Evolutionary conservation across 2,797 vertebrate genomes (phyloP), one percentile per base, ranked within the genome.

Genomic region (Bryconaethiops microstoma): DNA sequence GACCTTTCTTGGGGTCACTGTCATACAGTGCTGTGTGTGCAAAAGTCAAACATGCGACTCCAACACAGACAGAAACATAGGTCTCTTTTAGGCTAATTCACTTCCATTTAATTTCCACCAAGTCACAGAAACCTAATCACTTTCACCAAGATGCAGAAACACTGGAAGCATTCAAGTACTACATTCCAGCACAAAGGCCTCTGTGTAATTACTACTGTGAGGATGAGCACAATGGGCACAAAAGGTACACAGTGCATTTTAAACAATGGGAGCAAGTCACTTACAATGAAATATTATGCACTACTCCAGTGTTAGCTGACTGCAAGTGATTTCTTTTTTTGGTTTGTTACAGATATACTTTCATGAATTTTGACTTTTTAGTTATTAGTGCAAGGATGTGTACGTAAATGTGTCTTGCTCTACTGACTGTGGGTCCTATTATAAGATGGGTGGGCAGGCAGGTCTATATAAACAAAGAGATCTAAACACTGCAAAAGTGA

Each of bases 1-100:
- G 73, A 85, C 77, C 70, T 83, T 81, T 72, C 48, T 63, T 54
- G 67, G 83, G 82, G 79, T 87, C 82, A 80, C 54, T 57, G 74
- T 54, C 57, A 45, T 23, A 1, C 35, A 55, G 64, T 40, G 73
- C 55, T 71, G 29, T 12, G 74, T 74, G 19, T 73, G 71, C 52
- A 39, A 42, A 29, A 73, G 54, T 40, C 79, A 59, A 52, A 39
- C 62, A 45, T 40, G 7, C 40, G 35, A 10, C 62, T 29, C 21
- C 35, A 64, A 64, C 45, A 52, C 45, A 50, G 35, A 52, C 45
- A 52, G 39, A 68, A 72, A 40, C 35, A 39, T 17, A n/a, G 52
- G 29, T 39, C 10, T 73, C 9, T 21, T 23, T 7, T 40, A 25
- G 13, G 13, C 63, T 40, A 21, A 39, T 40, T 21, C 45, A 25